These are phyloP conservation scores for Drosophila aff. DNA, from an alignment of 1,140 invertebrate genomes.

Conservation along the genomic window DNA sequence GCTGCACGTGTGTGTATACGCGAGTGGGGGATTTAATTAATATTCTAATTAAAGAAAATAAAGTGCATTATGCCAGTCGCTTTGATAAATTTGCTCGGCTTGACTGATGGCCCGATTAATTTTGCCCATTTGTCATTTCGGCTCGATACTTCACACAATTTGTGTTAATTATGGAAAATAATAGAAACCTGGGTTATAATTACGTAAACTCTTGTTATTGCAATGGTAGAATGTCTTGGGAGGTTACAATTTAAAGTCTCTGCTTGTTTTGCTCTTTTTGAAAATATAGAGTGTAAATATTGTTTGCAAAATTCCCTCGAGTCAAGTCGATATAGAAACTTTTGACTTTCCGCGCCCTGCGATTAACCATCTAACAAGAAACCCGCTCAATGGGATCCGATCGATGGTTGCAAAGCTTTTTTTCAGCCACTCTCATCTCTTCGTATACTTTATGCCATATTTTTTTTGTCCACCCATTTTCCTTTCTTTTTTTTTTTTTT, in stretches of 20 bases:
- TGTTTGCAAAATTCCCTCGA: slow-evolving; percentile 14
- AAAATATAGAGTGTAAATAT: slow-evolving; percentile 38
- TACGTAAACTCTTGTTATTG: not conserved
- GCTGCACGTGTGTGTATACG: slow-evolving; percentile 22
- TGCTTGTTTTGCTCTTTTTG: not conserved
- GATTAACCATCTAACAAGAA: slow-evolving; percentile 60
- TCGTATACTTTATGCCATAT: slow-evolving; percentile 25
- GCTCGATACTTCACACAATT: slow-evolving; percentile 18
- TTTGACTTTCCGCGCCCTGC: slow-evolving; percentile 45
- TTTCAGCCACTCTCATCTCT: slow-evolving; percentile 35
- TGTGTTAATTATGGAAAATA: slow-evolving; percentile 39
- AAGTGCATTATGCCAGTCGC: slow-evolving; percentile 3
- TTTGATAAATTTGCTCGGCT: slow-evolving; percentile 10
- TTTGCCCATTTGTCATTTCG: slow-evolving; percentile 13
- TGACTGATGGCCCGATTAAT: slow-evolving; percentile 24
- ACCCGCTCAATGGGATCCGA: slow-evolving; percentile 51
- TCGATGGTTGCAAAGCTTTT: slow-evolving; percentile 49
- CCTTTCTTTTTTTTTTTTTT: not conserved
- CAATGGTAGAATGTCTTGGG: not conserved
- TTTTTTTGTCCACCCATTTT: slow-evolving; percentile 23
- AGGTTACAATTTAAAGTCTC: not conserved
- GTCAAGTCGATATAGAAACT: slow-evolving; percentile 25
- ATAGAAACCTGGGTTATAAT: not conserved
- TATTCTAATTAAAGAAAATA: slow-evolving; percentile 75
- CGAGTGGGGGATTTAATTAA: slow-evolving; percentile 55